phyloP scores from a whole-genome alignment of 2,888 invertebrate genomes.

The Idaea dimidiata region DNA sequence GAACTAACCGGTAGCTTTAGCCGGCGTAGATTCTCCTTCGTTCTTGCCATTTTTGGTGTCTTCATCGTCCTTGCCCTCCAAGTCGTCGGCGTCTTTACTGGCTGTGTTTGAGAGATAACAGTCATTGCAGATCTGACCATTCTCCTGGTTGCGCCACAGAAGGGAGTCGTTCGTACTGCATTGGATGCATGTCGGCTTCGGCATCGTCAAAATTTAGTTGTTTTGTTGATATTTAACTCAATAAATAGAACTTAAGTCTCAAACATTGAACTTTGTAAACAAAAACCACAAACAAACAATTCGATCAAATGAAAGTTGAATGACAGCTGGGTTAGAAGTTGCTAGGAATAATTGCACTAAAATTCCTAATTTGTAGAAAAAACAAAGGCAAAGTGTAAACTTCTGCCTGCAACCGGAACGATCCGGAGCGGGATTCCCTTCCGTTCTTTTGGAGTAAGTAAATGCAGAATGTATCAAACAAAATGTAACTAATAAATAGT shows the following conservation, averaged over 20 bases:
- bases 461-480: too few species aligned
- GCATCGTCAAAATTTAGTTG: conserved; percentile 53
- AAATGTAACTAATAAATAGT: too few species aligned
- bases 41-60: conserved; percentile 52
- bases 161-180: conserved; percentile 86
- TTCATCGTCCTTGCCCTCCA: conserved; percentile 56
- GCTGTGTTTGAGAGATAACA: conserved; percentile 81
- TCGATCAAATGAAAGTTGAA: background rate
- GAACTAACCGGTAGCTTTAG: conserved; percentile 54
- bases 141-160: conserved; percentile 88
- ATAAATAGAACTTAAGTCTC: background rate
- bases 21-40: conserved; percentile 64
- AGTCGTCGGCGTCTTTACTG: conserved; percentile 54
- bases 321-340: too few species aligned
- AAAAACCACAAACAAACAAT: too few species aligned
- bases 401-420: too few species aligned
- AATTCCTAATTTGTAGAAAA: too few species aligned
- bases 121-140: conserved; percentile 88
- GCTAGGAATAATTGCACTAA: too few species aligned
- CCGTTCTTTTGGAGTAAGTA: too few species aligned
- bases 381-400: too few species aligned
- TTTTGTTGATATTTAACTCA: background rate
- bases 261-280: background rate
- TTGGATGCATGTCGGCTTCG: conserved; percentile 84
- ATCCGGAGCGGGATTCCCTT: too few species aligned